A percentile compares a stretch with the other conserved stretches of the same genome.
phyloP scores from a whole-genome alignment of 2,797 vertebrate species.

The Crocidura indochinensis region DNA sequence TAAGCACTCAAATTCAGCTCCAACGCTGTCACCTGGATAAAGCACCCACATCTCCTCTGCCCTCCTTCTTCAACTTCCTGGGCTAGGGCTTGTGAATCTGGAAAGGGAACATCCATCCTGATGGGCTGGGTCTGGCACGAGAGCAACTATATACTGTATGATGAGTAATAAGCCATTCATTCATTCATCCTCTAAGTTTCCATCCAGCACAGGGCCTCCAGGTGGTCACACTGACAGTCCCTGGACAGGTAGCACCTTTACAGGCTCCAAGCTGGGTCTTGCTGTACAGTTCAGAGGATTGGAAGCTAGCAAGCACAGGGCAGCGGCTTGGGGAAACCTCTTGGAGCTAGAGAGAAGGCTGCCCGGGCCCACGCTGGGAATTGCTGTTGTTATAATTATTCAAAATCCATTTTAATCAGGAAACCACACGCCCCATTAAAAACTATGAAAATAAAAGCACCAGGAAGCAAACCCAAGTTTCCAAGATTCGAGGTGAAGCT shows the following conservation, averaged over 20 bases:
- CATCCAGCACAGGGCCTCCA: neutral
- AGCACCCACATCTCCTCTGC: neutral
- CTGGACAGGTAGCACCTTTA: neutral
- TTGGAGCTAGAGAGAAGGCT: neutral
- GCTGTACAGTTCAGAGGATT: neutral
- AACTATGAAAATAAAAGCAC: conserved; percentile 84
- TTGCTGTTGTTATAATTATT: conserved; percentile 55
- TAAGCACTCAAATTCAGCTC: no score
- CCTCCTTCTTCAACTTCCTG: neutral
- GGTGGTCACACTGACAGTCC: neutral
- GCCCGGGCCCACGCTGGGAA: conserved; percentile 34
- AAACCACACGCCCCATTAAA: conserved; percentile 75
- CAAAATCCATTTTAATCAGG: conserved; percentile 76
- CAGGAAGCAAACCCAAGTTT: conserved; percentile 80
- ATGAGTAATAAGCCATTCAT: conserved; percentile 26
- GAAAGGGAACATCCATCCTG: neutral
- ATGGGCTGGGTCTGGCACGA: neutral
- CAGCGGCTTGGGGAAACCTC: neutral
- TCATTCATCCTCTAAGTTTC: neutral
- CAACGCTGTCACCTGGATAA: neutral
- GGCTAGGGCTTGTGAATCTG: no score
- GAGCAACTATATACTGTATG: conserved; percentile 16
- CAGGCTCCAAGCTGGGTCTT: neutral
- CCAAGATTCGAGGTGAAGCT: conserved; percentile 68
- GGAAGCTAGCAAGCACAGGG: neutral